Conservation (phyloP, 2,888 invertebrate genomes). For the Rotaria magnacalcarata region DNA sequence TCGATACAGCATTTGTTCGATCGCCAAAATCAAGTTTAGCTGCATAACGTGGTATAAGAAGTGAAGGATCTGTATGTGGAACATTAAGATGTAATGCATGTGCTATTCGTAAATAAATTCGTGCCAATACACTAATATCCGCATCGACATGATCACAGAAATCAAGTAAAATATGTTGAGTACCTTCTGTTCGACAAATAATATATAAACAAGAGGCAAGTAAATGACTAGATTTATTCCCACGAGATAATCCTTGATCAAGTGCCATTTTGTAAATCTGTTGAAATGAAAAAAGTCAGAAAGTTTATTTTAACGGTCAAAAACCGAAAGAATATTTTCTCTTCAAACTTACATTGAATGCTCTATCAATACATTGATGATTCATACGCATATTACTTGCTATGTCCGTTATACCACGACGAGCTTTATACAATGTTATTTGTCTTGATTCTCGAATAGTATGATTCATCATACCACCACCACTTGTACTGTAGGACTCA, state of each 20-base stretch:
- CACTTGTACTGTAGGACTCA: conserved; percentile 66
- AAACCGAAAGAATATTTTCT: not conserved
- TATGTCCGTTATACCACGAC: conserved; percentile 75
- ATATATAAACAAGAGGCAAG: conserved; percentile 95
- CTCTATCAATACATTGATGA: conserved; percentile 84
- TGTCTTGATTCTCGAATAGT: conserved; percentile 78
- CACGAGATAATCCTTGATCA: conserved; percentile 68
- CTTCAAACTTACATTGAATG: conserved; percentile 60
- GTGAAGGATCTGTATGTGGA: conserved; percentile 72
- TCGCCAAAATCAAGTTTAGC: conserved; percentile 83
- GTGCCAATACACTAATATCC: conserved; percentile 43
- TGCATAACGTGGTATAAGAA: conserved; percentile 89
- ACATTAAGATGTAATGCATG: conserved; percentile 42
- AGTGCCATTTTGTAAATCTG: conserved; percentile 61
- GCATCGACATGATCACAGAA: conserved; percentile 81
- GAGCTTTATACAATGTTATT: conserved; percentile 66
- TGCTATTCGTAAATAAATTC: conserved; percentile 45
- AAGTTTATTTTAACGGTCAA: not conserved
- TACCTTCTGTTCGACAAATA: conserved; percentile 81
- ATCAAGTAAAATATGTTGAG: conserved; percentile 76
- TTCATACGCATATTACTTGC: conserved; percentile 80
- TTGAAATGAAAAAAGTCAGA: conserved; percentile 47
- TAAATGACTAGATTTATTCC: conserved; percentile 80
- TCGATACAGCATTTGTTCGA: conserved; percentile 87
- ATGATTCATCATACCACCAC: conserved; percentile 51